A percentile compares a stretch with the other conserved stretches of the same genome.
Conservation (phyloP, 2,113 vertebrate species). For the Pachyramphus minor region DNA sequence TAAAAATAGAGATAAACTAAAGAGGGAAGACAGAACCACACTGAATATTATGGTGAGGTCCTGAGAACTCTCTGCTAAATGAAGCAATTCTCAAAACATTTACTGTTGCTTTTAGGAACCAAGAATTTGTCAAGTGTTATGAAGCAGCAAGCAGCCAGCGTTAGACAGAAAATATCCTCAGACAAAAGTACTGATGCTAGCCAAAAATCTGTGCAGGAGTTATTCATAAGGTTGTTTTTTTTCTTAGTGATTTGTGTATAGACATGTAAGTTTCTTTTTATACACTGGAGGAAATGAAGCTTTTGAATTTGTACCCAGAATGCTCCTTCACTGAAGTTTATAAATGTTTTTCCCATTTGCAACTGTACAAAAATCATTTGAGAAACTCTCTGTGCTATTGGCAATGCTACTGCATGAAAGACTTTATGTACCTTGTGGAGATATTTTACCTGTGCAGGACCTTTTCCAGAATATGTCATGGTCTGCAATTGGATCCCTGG, state of each 20-base stretch:
- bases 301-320: conserved; percentile 46
- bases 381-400: neutral
- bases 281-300: neutral
- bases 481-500: neutral
- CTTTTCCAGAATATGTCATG: neutral
- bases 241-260: neutral
- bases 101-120: conserved; percentile 64
- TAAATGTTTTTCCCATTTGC: conserved; percentile 9
- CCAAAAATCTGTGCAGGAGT: conserved; percentile 62
- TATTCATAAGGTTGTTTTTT: neutral
- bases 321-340: conserved; percentile 15
- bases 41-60: neutral
- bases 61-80: conserved; percentile 56
- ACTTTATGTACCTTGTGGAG: neutral
- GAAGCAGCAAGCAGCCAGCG: conserved; percentile 53
- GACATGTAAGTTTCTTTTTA: conserved; percentile 36
- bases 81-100: conserved; percentile 63
- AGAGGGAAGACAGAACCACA: neutral
- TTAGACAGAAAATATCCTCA: conserved; percentile 52
- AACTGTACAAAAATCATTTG: neutral
- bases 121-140: conserved; percentile 67
- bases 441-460: neutral
- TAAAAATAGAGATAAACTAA: conserved; percentile 48
- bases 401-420: neutral
- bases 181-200: conserved; percentile 28